Conservation (phyloP, 2,797 vertebrate species). For the Leptoclinus maculatus region DNA sequence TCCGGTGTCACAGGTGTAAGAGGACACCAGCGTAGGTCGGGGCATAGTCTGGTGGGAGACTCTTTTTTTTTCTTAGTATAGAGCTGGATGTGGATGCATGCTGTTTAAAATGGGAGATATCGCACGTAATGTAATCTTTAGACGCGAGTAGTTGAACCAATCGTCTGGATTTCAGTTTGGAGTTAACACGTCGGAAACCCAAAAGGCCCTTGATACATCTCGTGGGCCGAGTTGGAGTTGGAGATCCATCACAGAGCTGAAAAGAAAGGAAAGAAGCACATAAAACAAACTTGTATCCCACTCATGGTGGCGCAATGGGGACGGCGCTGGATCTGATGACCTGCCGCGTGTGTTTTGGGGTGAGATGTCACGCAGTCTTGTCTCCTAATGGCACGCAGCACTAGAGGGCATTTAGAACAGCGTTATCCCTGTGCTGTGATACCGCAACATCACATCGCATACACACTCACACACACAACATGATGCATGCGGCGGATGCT, state of each 20-base stretch:
- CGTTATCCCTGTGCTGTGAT: constrained; percentile 18
- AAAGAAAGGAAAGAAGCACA: constrained; percentile 7
- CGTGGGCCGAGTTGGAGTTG: background rate
- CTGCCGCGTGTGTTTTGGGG: constrained; percentile 81
- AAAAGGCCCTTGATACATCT: background rate
- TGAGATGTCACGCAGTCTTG: constrained; percentile 72
- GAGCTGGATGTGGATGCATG: constrained; percentile 18
- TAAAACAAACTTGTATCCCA: background rate
- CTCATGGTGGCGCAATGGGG: constrained; percentile 62
- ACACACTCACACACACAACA: background rate
- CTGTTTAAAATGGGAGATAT: constrained; percentile 2
- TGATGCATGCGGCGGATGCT: constrained; percentile 17
- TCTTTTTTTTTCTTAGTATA: background rate
- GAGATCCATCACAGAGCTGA: constrained; percentile 12
- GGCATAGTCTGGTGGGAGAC: constrained; percentile 26
- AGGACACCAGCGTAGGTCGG: constrained; percentile 55
- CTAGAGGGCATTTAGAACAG: background rate
- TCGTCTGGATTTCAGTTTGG: background rate
- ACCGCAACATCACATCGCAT: constrained; percentile 18
- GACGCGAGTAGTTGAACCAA: background rate
- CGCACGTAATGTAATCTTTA: constrained; percentile 1
- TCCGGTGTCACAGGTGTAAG: constrained; percentile 73
- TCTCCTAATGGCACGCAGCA: constrained; percentile 2
- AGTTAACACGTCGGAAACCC: background rate
- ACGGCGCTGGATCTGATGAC: constrained; percentile 77